Evolutionary conservation across 2,113 vertebrate species (phyloP), one percentile per base, ranked within the genome.

Genomic region (Ictidomys tridecemlineatus): DNA sequence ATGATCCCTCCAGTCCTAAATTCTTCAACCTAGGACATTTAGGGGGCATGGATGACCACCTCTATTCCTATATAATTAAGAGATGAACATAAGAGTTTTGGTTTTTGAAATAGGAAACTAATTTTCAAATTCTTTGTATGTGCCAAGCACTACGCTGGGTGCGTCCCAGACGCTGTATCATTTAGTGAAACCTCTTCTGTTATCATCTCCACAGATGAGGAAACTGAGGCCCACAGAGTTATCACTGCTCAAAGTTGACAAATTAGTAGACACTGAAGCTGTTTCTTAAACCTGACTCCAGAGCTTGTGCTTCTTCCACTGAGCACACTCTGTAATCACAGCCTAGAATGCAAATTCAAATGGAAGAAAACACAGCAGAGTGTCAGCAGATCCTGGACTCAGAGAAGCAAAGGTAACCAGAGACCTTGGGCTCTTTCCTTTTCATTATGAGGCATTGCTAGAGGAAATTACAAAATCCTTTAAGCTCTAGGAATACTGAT

Each of bases 91-190:
- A 39, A 91, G 11, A 89, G 3, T 56, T 58, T 13, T 82, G 51
- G 24, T 53, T 79, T 45, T 91, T 89, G 17, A 95, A 92, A 72
- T 16, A 91, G 37, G n/a, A 93, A 90, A 48, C 76, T 70, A 83
- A 51, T 13, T 77, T 89, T 91, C 91, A n/a, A 83, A 83, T 48
- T 69, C 24, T 94, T 67, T 61, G 22, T 72, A 45, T 92, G 24
- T 86, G 17, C 18, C 37, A 53, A 63, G 5, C 2, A 7, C 22
- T 72, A n/a, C 7, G 58, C 30, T n/a, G 48, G 39, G 34, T 39
- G 20, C 28, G 77, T 95, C 7, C 73, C n/a, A 73, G 61, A 28
- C 51, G 28, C 51, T 39, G 13, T 37, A 73, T 58, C 61, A 89
- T 48, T 70, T 74, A 87, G 63, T 78, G 61, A 91, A 90, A 34